phyloP scores from a whole-genome alignment of 2,113 vertebrate species.

The Malurus cyaneus region DNA sequence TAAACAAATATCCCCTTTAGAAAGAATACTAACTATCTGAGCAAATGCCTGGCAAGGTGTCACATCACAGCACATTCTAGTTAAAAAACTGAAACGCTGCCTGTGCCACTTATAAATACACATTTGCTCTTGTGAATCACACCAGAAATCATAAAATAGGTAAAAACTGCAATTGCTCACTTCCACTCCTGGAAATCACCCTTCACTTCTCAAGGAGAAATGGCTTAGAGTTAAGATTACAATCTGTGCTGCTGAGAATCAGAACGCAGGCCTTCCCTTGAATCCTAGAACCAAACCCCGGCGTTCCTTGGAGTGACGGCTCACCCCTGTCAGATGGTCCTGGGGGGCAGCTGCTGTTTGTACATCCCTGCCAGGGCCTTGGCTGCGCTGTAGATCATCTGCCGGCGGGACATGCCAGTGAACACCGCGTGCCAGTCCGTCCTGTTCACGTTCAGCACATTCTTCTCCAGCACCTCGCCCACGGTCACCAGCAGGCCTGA shows the following conservation, averaged over 20 bases:
- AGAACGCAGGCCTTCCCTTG: background rate
- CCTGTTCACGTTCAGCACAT: slow-evolving; percentile 76
- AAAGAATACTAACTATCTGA: slow-evolving; percentile 25
- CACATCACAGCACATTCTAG: background rate
- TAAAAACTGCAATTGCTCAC: background rate
- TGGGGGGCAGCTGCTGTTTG: slow-evolving; percentile 84
- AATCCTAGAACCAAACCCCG: background rate
- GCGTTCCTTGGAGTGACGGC: background rate
- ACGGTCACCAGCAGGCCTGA: slow-evolving; percentile 90
- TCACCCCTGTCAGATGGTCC: slow-evolving; percentile 69
- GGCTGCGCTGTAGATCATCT: slow-evolving; percentile 91
- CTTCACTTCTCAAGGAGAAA: background rate
- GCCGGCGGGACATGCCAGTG: slow-evolving; percentile 87
- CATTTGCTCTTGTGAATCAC: background rate
- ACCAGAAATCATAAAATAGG: background rate
- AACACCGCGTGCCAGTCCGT: slow-evolving; percentile 89
- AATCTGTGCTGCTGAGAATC: background rate
- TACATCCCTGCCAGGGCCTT: slow-evolving; percentile 92
- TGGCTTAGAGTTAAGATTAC: background rate
- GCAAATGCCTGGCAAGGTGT: background rate
- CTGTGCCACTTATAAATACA: background rate
- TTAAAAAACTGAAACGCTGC: background rate
- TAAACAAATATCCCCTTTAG: slow-evolving; percentile 1
- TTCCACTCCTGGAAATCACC: slow-evolving; percentile 9
- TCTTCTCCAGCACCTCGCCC: slow-evolving; percentile 92